phyloP scores from a whole-genome alignment of 2,888 invertebrate genomes.

The Blastobasis lacticolella region DNA sequence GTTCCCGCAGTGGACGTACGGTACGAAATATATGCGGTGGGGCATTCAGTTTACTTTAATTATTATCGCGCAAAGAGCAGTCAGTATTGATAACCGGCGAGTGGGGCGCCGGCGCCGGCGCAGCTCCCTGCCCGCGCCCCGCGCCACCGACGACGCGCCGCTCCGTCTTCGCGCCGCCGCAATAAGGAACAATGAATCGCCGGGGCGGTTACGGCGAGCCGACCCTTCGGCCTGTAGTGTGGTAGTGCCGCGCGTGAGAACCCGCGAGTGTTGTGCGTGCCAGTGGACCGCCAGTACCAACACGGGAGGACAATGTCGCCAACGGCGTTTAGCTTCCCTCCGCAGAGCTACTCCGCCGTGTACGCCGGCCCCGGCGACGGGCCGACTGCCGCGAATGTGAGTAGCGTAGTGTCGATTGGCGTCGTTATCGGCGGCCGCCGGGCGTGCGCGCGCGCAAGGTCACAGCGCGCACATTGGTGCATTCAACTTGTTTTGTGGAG shows the following conservation, averaged over 20 bases:
- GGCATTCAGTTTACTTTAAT: conserved; percentile 58
- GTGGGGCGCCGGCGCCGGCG: conserved; percentile 34
- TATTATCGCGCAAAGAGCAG: conserved; percentile 36
- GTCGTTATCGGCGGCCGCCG: conserved; percentile 34
- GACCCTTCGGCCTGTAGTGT: conserved; percentile 24
- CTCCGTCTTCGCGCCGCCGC: conserved; percentile 27
- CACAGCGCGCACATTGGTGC: conserved; percentile 45
- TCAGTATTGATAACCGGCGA: conserved; percentile 43
- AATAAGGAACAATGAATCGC: conserved; percentile 47
- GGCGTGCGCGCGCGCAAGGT: conserved; percentile 54
- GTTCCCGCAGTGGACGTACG: conserved; percentile 17
- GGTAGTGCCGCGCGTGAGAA: conserved; percentile 3
- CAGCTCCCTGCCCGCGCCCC: conserved; percentile 19
- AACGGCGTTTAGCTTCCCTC: conserved; percentile 54
- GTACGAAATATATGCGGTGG: conserved; percentile 34
- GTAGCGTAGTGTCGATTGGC: conserved; percentile 38
- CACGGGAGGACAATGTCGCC: conserved; percentile 38
- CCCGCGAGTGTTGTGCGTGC: conserved; percentile 24
- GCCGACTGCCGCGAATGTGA: conserved; percentile 48
- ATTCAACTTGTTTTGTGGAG: conserved; percentile 51
- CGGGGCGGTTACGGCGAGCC: conserved; percentile 25
- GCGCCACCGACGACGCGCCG: conserved; percentile 19
- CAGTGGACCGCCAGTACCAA: too few relatives aligned
- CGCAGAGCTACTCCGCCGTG: conserved; percentile 60
- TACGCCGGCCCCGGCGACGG: conserved; percentile 49